Conservation (phyloP, 2,888 invertebrate species). For the Tipula vernalis region DNA sequence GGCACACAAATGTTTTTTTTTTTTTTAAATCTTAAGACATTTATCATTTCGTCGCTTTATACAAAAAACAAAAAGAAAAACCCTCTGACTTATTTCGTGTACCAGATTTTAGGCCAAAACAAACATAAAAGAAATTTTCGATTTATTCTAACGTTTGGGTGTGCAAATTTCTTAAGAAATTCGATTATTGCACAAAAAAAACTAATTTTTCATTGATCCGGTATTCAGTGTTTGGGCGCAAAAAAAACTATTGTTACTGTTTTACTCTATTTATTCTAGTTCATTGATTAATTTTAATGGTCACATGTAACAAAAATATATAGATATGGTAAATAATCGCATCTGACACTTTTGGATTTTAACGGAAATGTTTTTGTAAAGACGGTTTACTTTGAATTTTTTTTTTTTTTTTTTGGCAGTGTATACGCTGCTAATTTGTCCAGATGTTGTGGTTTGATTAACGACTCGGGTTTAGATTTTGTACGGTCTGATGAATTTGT, state of each 20-base stretch:
- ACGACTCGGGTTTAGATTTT: not conserved
- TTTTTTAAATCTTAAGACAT: not conserved
- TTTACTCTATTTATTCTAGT: not conserved
- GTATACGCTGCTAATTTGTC: not conserved
- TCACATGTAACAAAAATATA: not conserved
- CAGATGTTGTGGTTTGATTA: not conserved
- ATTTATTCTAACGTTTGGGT: not conserved
- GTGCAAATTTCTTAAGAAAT: not conserved
- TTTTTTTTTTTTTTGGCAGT: no score
- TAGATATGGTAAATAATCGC: not conserved
- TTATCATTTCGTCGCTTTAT: not conserved
- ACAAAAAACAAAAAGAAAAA: not conserved
- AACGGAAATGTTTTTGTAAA: not conserved
- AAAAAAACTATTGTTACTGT: not conserved
- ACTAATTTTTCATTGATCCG: not conserved
- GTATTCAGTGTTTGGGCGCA: not conserved
- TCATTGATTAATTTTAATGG: not conserved
- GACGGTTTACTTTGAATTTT: not conserved
- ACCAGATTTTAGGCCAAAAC: not conserved
- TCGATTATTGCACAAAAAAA: not conserved
- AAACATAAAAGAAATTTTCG: not conserved
- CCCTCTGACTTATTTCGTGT: not conserved
- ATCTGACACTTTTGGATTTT: not conserved
- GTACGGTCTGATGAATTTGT: not conserved
- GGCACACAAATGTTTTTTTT: not conserved